These are phyloP conservation scores for Melieria picta DNA, from an alignment of 2,888 invertebrate genomes.

Conservation along the genomic window DNA sequence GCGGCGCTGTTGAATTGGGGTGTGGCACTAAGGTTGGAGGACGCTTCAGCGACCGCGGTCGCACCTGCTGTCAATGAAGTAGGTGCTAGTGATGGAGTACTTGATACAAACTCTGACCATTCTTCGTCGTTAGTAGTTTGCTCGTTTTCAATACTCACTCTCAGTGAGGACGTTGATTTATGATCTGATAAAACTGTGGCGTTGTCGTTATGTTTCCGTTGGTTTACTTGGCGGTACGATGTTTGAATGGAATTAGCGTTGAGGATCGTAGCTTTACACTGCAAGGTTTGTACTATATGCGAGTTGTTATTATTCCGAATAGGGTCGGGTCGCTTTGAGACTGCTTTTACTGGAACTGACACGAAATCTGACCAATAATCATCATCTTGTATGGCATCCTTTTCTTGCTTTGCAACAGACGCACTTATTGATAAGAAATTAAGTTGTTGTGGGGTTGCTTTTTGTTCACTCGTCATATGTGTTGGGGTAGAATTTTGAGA, in stretches of 20 bases:
- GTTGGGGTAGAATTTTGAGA: slow-evolving; percentile 43
- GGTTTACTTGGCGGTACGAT: too few species aligned
- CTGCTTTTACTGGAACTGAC: slow-evolving; percentile 57
- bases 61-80: slow-evolving; percentile 28
- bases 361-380: slow-evolving; percentile 72
- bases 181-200: too few species aligned
- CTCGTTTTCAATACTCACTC: too few species aligned
- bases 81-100: slow-evolving; percentile 59
- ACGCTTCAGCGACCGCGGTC: slow-evolving; percentile 23
- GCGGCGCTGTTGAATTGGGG: slow-evolving; percentile 63
- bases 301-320: too few species aligned
- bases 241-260: too few species aligned
- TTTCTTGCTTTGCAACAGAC: slow-evolving; percentile 48
- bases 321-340: slow-evolving; percentile 17
- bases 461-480: slow-evolving; percentile 39
- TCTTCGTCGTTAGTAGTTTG: slow-evolving; percentile 65
- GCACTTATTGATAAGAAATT: slow-evolving; percentile 57
- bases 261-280: too few species aligned
- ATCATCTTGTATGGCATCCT: slow-evolving; percentile 56
- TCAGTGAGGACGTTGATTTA: too few species aligned
- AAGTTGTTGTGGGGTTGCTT: slow-evolving; percentile 36
- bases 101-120: slow-evolving; percentile 71
- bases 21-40: slow-evolving; percentile 41
- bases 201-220: too few species aligned
- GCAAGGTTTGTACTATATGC: too few species aligned